These are phyloP conservation scores for Zapus hudsonius DNA, from an alignment of 2,113 vertebrate genomes.

Conservation along the genomic window DNA sequence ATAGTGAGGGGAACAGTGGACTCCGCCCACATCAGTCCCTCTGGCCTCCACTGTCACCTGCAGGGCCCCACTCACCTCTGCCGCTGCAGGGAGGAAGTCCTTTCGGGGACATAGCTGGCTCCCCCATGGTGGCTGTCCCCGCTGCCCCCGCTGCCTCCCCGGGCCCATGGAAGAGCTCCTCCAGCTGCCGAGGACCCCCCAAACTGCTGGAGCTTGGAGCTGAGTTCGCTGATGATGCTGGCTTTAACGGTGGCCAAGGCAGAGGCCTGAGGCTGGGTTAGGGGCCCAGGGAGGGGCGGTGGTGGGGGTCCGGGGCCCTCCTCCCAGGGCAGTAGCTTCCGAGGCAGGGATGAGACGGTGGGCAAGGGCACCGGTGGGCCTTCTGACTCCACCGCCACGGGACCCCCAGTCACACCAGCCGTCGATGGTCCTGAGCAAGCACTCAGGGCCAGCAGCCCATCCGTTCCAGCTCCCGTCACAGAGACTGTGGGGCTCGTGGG, in stretches of 20 bases:
- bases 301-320: conserved; percentile 81
- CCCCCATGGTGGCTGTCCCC: conserved; percentile 74
- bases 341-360: conserved; percentile 64
- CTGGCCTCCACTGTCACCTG: not conserved
- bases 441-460: conserved; percentile 82
- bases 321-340: conserved; percentile 82
- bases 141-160: conserved; percentile 82
- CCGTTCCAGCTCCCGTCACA: conserved; percentile 77
- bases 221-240: conserved; percentile 95
- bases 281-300: conserved; percentile 74
- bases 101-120: conserved; percentile 78
- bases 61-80: conserved; percentile 79
- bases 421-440: conserved; percentile 69
- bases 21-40: not conserved
- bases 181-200: conserved; percentile 84
- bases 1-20: not conserved
- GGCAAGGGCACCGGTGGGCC: conserved; percentile 74
- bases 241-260: conserved; percentile 91
- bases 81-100: conserved; percentile 83
- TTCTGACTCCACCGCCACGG: conserved; percentile 64
- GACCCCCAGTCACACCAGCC: conserved; percentile 60
- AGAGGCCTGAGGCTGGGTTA: conserved; percentile 80
- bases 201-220: conserved; percentile 94
- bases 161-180: conserved; percentile 87
- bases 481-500: conserved; percentile 85